Base-by-base conservation (phyloP, 2,113 vertebrate species). In the Garra rufa region DNA sequence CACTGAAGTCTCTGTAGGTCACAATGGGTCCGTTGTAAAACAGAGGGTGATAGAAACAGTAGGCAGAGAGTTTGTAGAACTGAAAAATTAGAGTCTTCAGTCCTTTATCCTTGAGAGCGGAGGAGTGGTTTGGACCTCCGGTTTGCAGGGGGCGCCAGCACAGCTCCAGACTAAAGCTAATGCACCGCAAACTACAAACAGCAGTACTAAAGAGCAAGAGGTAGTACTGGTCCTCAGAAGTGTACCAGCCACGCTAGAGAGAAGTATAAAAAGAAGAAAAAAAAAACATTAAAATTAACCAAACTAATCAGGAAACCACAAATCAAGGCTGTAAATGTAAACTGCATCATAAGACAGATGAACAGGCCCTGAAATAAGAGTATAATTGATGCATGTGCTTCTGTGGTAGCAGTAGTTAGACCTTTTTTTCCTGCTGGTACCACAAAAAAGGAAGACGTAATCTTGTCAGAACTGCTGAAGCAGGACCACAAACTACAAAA, bases 21-120 rank as follows among this genome's bases (percentile, higher is more conserved):
- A 99, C 81, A 41, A 98, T 91, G 9, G 98, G 98, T 43, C 98
- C 98, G 0, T 99, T 99, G 94, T 97, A 98, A 94, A 99, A 97
- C 6, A 95, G 94, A 0, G 98, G 98, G 85, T 99, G 98, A 80
- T 99, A 99, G 89, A 99, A 99, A 38, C 95, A 94, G 1, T 98
- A 99, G 3, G 96, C 95, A 83, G 96, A 82, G 89, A 98, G 89
- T 95, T 97, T 96, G 67, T 86, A 89, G 17, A 99, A 94, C 0
- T 96, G 95, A 73, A 82, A 87, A 30, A 83, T 15, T 15, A 86
- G 38, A 3, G 4, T 44, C 59, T 61, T 77, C 1, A 61, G 75
- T 67, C 76, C 83, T 46, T 88, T 88, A 30, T 76, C 88, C 34
- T 89, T 77, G 69, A 85, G 19, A 50, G 89, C 90, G 34, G 91